These are phyloP conservation scores for Diorhabda sublineata DNA, from an alignment of 1,140 invertebrate species.

Conservation along the genomic window DNA sequence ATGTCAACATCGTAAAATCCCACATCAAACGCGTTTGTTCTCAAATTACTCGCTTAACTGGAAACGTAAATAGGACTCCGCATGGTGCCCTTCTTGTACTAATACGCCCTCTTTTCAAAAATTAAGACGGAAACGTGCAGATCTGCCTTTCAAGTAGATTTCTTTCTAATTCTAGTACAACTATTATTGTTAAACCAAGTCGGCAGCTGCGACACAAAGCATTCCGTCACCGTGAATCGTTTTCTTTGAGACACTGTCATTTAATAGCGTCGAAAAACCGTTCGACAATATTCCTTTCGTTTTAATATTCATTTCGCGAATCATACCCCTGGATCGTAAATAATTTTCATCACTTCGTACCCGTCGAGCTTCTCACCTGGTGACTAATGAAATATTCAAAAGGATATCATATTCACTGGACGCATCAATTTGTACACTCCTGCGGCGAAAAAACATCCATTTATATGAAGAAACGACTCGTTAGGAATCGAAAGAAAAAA, in stretches of 20 bases:
- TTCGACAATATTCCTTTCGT: no score
- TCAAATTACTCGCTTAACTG: not conserved
- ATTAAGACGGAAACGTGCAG: not conserved
- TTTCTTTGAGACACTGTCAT: no score
- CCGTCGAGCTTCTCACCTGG: not conserved
- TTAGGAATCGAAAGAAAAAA: no score
- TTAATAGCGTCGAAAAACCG: no score
- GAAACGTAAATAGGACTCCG: not conserved
- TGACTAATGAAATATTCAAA: not conserved
- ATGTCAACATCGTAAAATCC: not conserved
- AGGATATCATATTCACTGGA: not conserved
- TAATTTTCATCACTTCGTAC: constrained; percentile 2
- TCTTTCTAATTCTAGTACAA: not conserved
- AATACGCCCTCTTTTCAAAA: not conserved
- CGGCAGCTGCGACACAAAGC: constrained; percentile 1
- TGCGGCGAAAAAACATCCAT: no score
- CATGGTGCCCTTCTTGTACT: not conserved
- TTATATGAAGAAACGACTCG: no score
- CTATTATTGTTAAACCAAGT: not conserved
- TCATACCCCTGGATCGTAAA: not conserved
- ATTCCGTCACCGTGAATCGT: not conserved
- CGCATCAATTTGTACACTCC: not conserved
- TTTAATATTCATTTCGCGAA: not conserved
- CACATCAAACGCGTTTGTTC: not conserved
- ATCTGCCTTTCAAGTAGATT: not conserved